Base-by-base conservation (phyloP, 2,797 vertebrate genomes). In the Gymnocypris eckloni region DNA sequence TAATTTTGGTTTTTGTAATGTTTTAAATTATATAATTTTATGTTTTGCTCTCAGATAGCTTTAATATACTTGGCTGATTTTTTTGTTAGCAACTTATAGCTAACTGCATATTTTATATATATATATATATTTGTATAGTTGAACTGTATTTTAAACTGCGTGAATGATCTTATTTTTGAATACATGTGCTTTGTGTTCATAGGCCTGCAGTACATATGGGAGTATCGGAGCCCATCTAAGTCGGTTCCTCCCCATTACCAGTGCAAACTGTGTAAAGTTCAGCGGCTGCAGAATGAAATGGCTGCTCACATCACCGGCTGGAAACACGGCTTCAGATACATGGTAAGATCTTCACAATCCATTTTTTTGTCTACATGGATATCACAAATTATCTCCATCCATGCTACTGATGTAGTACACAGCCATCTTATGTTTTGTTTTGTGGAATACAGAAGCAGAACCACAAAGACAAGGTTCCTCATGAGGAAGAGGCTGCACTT, bases 161-260 rank as follows among this genome's bases (percentile, higher is more conserved):
- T 13, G 6, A 54, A 12, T 54, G 12, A 39, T 33, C 41, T 48
- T 48, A 33, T 45, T 25, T 48, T 80, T 66, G 5, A 77, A 77
- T 77, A 15, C 75, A 39, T 78, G 22, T 52, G 12, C 64, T 70
- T 52, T 81, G 7, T 78, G 39, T 79, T 59, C 85, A 20, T 90
- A 96, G 96, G 96, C 80, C 94, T 96, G 75, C 94, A 96, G 86
- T 96, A 94, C 91, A 92, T 96, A 61, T 96, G 95, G 95, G 95
- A 96, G 90, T 96, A 95, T 88, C 95, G 95, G 82, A 96, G 96
- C 91, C 96, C 96, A 22, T 95, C 93, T 86, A 95, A 94, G 90
- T 92, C 93, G 41, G 94, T 95, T 15, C 92, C 92, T 4, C 95
- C 96, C 7, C 96, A 96, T 89, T 96, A 96, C 89, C 93, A 94